Evolutionary conservation across 2,113 vertebrate genomes (phyloP).

Genomic region (Ellobius talpinus): DNA sequence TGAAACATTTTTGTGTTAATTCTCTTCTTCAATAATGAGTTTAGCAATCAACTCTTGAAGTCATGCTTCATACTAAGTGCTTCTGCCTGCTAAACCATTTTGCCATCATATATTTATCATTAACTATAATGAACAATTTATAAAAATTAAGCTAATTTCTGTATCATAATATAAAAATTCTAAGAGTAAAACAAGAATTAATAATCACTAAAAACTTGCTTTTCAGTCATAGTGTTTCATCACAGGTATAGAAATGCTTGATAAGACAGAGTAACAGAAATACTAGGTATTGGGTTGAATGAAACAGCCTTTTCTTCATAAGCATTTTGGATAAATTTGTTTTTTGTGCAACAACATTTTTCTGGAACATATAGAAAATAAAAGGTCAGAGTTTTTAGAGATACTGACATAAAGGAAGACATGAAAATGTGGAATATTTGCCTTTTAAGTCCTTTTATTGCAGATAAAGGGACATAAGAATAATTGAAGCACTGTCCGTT

Average conservation of each 20-base stretch:
- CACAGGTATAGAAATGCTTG: too few relatives aligned
- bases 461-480: neutral
- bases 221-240: too few relatives aligned
- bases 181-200: neutral
- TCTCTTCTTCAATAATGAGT: neutral
- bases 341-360: neutral
- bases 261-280: neutral
- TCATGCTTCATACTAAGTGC: neutral
- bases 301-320: neutral
- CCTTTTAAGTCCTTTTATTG: neutral
- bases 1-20: neutral
- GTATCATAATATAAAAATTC: neutral
- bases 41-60: neutral
- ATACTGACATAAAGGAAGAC: neutral
- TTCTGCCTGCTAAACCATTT: neutral
- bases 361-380: neutral
- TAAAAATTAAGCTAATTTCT: neutral
- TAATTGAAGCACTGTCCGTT: too few relatives aligned
- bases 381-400: neutral
- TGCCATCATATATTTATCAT: neutral
- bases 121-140: neutral
- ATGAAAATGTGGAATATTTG: neutral
- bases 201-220: neutral
- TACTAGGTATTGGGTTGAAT: neutral
- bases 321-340: neutral